phyloP scores from a whole-genome alignment of 2,113 vertebrate species.

The Colossoma macropomum region DNA sequence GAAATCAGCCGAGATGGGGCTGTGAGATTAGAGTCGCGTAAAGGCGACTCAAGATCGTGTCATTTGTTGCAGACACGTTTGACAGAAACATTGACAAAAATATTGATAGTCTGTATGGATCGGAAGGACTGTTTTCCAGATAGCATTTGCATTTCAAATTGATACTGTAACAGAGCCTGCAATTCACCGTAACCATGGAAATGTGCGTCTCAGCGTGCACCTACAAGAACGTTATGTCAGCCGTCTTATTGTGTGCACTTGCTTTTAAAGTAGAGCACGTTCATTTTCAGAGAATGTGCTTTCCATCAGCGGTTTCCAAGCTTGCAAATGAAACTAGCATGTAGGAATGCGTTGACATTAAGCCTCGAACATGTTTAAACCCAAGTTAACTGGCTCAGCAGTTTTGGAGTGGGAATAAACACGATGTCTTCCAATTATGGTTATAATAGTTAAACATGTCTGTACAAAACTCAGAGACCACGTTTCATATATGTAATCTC shows the following conservation, averaged over 20 bases:
- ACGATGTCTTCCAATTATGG: neutral
- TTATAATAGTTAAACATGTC: too few relatives aligned
- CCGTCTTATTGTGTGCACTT: neutral
- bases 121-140: conserved; percentile 6
- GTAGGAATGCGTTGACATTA: neutral
- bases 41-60: neutral
- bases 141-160: conserved; percentile 49
- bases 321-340: neutral
- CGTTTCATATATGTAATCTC: too few relatives aligned
- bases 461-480: too few relatives aligned
- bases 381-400: neutral
- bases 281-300: neutral
- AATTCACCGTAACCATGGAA: conserved; percentile 47
- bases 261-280: neutral
- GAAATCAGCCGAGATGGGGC: conserved; percentile 14
- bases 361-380: neutral
- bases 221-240: conserved; percentile 5
- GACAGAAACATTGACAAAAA: conserved; percentile 21
- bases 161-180: conserved; percentile 31
- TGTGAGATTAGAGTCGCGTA: neutral
- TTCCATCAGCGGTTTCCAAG: too few relatives aligned
- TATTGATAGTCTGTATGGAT: conserved; percentile 17
- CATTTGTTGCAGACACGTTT: conserved; percentile 20
- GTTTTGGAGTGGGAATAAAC: neutral
- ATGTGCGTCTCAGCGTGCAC: conserved; percentile 14